Base-by-base conservation (phyloP, 2,888 invertebrate genomes). In the Molorchus minor region DNA sequence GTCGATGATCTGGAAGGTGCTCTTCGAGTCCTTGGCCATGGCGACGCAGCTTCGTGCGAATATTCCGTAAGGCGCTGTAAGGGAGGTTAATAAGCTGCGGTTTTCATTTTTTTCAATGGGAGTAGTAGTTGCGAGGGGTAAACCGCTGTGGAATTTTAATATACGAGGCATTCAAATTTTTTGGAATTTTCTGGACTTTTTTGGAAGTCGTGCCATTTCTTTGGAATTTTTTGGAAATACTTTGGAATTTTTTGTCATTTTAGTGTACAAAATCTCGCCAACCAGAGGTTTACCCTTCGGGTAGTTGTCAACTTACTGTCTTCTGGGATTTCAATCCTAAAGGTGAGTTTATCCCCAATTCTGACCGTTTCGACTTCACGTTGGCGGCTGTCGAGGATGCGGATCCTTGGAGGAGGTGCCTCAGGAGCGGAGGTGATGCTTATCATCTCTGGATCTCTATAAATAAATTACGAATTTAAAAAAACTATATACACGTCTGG, bases 1-100 rank as follows among this genome's bases (percentile, higher is more conserved):
- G 75, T 96, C 95, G 76, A 96, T 96, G 76, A 96, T 96, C 79
- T 95, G 94, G 88, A 96, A 96, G 21, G 95, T 96, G 78, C 94
- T 95, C 82, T 95, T 93, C 2, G 95, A 94, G 80, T 96, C 96
- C 82, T 96, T 96, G 56, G 96, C 96, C 96, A 96, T 96, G 61
- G 96, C 96, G 58, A 96, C 94, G 82, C 96, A 96, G 78, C 95
- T 96, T 78, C 96, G 88, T 38, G 96, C 96, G 79, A 96, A 96
- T 75, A 96, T 96, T 72, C 96, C 96, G 76, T 96, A 96, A 3
- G 96, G 96, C 81, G 96, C 96, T 96, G 82, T 10, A 79, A 82
- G 73, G 75, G 60, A 53, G 58, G 38, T 19, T n/a, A n/a, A n/a
- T n/a, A n/a, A n/a, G n/a, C n/a, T n/a, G n/a, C n/a, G n/a, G n/a